Percentiles rank a stretch among this genome's conserved stretches.
Conservation (phyloP, 2,888 invertebrate species). For the Lissonota sp. region DNA sequence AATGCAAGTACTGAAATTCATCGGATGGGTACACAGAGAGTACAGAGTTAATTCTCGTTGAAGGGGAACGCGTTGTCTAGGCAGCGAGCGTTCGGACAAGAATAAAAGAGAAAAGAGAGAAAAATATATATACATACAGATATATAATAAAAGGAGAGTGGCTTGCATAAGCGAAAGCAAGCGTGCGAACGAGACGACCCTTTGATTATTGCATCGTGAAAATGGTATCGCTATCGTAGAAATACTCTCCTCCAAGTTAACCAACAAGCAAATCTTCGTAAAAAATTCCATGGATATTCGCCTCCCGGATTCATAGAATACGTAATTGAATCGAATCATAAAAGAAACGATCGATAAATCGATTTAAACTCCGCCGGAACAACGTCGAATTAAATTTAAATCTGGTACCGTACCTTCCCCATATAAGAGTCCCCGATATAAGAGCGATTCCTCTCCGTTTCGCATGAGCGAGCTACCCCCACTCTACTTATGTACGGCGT, state of each 20-base stretch:
- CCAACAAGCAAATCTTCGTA: not conserved
- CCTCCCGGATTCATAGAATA: no score
- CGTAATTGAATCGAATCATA: no score
- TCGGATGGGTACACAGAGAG: slow-evolving; percentile 41
- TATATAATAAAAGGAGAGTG: slow-evolving; percentile 24
- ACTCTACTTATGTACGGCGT: no score
- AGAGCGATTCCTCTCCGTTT: no score
- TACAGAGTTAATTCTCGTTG: slow-evolving; percentile 8
- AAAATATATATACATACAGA: not conserved
- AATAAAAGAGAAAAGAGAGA: slow-evolving; percentile 54
- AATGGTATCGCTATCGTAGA: slow-evolving; percentile 31
- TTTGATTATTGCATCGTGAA: slow-evolving; percentile 61
- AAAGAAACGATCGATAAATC: no score
- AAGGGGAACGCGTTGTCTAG: slow-evolving; percentile 42
- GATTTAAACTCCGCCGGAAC: no score
- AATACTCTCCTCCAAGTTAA: slow-evolving; percentile 23
- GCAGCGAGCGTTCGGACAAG: slow-evolving; percentile 21
- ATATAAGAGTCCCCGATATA: no score
- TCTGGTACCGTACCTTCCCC: no score
- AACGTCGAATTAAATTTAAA: no score
- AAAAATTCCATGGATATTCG: no score
- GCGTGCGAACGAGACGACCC: slow-evolving; percentile 80
- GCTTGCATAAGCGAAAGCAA: slow-evolving; percentile 74
- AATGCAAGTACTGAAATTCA: slow-evolving; percentile 33
- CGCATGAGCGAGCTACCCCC: no score